Base-by-base conservation (phyloP, 2,113 vertebrate genomes). In the Romanogobio albipinnatus region DNA sequence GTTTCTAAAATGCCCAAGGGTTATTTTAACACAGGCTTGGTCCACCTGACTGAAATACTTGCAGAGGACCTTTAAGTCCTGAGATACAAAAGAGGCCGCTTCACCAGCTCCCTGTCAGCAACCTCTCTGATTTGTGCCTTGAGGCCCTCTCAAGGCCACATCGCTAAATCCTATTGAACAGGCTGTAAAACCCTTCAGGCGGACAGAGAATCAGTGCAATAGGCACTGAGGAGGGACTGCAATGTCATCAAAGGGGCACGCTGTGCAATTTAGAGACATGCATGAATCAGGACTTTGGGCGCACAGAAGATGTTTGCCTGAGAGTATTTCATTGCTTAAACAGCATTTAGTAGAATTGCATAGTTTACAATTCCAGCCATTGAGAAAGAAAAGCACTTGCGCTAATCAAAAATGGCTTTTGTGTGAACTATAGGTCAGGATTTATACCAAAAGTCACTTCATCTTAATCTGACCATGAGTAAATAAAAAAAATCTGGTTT, bases 51-150 rank as follows among this genome's bases (percentile, higher is more conserved):
- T 6, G 33, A 70, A 82, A 58, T 58, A 33, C 66, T 58, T 26
- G 51, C 66, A 9, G 36, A 82, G 47, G 81, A 53, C 45, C 79
- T 58, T 82, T 73, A 53, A 43, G 64, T 58, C 49, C 45, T 68
- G 61, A 24, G 78, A 68, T 51, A 81, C 79, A 81, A 81, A 80
- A 81, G 61, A 24, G 78, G 15, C 9, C 5, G 26, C 79, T 81
- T 68, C 61, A 81, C 79, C 83, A 74, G 64, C 36, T 89, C 39
- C 36, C 53, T 84, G 85, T 78, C 86, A 75, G 47, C 24, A 75
- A 80, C 39, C 39, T 87, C 77, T 77, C 36, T 90, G 90, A 92
- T 91, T 91, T 91, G 70, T 90, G 84, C 81, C 75, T 66, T 58
- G 56, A 73, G 64, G 82, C 53, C 84, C 78, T 85, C 66, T 87